Evolutionary conservation across 2,113 vertebrate species (phyloP).

Genomic region (Bungarus multicinctus): DNA sequence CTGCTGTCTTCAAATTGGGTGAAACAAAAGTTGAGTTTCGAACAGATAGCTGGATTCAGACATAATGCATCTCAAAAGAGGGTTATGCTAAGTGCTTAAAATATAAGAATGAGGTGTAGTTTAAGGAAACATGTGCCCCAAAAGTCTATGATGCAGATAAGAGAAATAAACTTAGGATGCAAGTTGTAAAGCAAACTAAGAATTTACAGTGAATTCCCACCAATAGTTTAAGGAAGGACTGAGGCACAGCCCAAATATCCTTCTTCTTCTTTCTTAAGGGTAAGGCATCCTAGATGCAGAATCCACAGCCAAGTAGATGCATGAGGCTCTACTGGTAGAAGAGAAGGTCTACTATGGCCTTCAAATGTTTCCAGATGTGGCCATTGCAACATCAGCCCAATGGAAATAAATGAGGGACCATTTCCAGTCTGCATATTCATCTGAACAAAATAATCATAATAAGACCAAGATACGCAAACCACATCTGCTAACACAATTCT

Average conservation of each 20-base stretch:
- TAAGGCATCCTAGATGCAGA: neutral
- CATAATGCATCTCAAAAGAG: neutral
- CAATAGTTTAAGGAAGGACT: neutral
- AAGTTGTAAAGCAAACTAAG: neutral
- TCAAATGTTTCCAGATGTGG: neutral
- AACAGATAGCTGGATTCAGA: neutral
- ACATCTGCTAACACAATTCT: too few species aligned
- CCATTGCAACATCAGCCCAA: neutral
- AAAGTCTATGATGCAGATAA: neutral
- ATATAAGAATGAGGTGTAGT: neutral
- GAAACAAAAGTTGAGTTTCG: neutral
- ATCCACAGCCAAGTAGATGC: neutral
- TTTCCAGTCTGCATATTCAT: neutral
- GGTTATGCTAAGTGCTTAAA: neutral
- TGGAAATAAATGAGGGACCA: neutral
- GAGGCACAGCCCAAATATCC: neutral
- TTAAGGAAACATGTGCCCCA: neutral
- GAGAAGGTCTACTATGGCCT: neutral
- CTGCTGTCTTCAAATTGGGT: neutral
- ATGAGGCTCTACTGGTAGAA: neutral
- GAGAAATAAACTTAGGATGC: neutral
- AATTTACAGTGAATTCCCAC: neutral
- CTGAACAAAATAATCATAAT: neutral
- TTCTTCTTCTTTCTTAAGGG: neutral
- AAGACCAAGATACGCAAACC: neutral